Evolutionary conservation across 2,888 invertebrate genomes (phyloP).

Genomic region (Camponotus fellah): DNA sequence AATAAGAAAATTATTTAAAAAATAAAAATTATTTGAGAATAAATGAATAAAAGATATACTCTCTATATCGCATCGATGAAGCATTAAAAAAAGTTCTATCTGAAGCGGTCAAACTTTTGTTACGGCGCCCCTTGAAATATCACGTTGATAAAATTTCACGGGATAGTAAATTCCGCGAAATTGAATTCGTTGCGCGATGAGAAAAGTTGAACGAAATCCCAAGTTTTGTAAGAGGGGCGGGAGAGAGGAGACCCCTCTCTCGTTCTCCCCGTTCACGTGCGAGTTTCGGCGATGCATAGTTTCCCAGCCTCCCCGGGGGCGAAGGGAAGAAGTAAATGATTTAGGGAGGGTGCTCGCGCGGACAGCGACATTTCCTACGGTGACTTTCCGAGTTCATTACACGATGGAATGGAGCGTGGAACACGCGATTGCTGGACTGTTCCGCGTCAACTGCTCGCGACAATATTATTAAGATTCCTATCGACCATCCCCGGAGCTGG

Average conservation of each 20-base stretch:
- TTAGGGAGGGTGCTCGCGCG: slow-evolving; percentile 19
- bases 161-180: slow-evolving; percentile 18
- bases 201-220: slow-evolving; percentile 43
- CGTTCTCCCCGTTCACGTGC: neutral
- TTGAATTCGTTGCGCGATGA: slow-evolving; percentile 41
- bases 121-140: slow-evolving; percentile 15
- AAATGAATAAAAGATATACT: neutral
- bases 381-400: slow-evolving; percentile 50
- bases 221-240: neutral
- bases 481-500: neutral
- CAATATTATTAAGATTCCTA: slow-evolving; percentile 39
- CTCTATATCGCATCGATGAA: neutral
- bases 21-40: neutral
- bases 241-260: slow-evolving; percentile 8
- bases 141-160: slow-evolving; percentile 33
- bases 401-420: slow-evolving; percentile 33
- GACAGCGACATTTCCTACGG: slow-evolving; percentile 20
- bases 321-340: slow-evolving; percentile 38
- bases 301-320: neutral
- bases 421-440: slow-evolving; percentile 44
- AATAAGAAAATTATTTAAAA: too few relatives aligned
- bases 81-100: neutral
- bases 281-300: slow-evolving; percentile 33
- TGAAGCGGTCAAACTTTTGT: neutral
- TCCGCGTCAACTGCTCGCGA: slow-evolving; percentile 38